Evolutionary conservation across 2,888 invertebrate species (phyloP).

Genomic region (Tridacna gigas): DNA sequence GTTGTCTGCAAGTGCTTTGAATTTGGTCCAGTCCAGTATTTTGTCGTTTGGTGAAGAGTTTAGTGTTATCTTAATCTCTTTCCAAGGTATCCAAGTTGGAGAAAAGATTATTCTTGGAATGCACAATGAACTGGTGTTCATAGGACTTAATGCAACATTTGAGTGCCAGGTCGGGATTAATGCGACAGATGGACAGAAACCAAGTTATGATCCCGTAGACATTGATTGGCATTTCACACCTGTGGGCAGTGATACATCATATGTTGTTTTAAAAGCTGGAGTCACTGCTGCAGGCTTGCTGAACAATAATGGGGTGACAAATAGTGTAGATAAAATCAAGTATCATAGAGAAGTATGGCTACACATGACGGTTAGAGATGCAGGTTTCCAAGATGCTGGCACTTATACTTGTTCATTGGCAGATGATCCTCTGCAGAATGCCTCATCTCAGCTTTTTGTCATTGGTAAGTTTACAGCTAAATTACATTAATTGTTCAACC

Average conservation of each 20-base stretch:
- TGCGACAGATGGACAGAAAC: conserved; percentile 22
- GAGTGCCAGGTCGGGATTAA: conserved; percentile 33
- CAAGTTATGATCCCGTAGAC: conserved; percentile 17
- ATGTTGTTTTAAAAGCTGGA: conserved; percentile 27
- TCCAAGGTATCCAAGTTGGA: conserved; percentile 2
- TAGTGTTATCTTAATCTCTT: not conserved
- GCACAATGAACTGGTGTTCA: conserved; percentile 22
- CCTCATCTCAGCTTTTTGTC: conserved; percentile 63
- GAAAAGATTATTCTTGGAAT: conserved; percentile 25
- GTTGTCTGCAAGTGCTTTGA: no score
- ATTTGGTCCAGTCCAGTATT: no score
- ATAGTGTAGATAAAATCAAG: conserved; percentile 22
- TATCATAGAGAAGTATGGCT: conserved; percentile 45
- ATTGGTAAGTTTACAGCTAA: conserved; percentile 57
- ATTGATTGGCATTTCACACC: conserved; percentile 44
- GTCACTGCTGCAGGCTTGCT: conserved; percentile 5
- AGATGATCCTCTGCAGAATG: conserved; percentile 27
- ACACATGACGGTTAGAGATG: conserved; percentile 44
- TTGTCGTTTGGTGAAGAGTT: not conserved
- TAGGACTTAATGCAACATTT: conserved; percentile 39
- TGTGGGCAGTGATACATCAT: conserved; percentile 21
- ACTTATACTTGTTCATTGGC: conserved; percentile 62
- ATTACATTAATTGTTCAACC: not conserved
- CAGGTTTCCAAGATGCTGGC: conserved; percentile 63
- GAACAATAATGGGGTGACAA: not conserved